phyloP scores from a whole-genome alignment of 2,797 vertebrate species.

The Rallus crepitans region DNA sequence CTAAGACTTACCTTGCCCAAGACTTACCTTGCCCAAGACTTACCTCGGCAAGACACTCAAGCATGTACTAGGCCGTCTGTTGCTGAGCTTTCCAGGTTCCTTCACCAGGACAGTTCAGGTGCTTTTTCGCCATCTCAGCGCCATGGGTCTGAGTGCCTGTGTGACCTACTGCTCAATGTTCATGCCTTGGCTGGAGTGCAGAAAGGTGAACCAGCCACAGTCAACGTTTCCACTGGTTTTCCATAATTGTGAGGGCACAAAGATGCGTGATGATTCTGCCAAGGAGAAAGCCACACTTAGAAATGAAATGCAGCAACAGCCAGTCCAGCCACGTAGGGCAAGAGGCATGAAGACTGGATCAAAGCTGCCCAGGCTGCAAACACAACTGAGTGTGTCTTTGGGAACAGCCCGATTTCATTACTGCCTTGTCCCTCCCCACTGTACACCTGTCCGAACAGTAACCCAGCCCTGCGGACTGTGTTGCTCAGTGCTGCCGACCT shows the following conservation, averaged over 20 bases:
- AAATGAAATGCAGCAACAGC: not conserved
- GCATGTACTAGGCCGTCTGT: fast-evolving
- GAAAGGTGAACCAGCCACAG: not conserved
- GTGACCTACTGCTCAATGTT: not conserved
- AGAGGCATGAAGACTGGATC: not conserved
- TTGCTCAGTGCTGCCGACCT: not conserved
- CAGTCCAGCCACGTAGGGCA: not conserved
- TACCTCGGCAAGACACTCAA: not conserved
- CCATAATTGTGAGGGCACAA: not conserved
- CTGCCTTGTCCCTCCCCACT: not conserved
- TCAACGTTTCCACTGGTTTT: not conserved
- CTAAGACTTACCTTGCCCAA: not conserved
- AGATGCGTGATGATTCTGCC: not conserved
- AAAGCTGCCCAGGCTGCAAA: not conserved
- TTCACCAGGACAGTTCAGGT: not conserved
- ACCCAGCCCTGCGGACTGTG: not conserved
- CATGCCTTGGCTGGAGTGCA: not conserved
- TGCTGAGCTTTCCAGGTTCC: not conserved
- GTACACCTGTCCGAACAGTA: not conserved
- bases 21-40: not conserved
- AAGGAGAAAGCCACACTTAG: not conserved
- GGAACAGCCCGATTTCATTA: not conserved
- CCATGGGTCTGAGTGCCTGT: not conserved
- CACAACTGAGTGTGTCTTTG: not conserved
- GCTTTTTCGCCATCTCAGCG: not conserved